These are phyloP conservation scores for Paralichthys olivaceus DNA, from an alignment of 2,113 vertebrate genomes.

Conservation along the genomic window DNA sequence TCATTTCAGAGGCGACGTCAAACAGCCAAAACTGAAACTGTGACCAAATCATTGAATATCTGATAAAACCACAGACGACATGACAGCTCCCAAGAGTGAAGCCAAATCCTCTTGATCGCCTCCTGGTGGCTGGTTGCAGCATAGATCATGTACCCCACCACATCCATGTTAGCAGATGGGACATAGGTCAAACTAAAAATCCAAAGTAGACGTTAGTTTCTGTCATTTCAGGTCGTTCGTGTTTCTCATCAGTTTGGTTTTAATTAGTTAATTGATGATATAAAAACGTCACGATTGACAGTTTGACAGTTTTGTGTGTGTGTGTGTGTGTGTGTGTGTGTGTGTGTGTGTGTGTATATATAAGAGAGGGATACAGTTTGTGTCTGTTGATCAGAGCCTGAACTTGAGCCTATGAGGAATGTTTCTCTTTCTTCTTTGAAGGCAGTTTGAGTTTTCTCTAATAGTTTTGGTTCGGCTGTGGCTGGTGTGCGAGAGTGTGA, in stretches of 20 bases:
- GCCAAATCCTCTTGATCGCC: too few species aligned
- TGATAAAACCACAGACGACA: too few species aligned
- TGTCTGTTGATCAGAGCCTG: conserved; percentile 63
- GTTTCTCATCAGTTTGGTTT: too few species aligned
- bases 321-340: too few species aligned
- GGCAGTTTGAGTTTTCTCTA: conserved; percentile 74
- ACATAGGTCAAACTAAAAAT: too few species aligned
- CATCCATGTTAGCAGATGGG: too few species aligned
- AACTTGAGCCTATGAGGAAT: conserved; percentile 56
- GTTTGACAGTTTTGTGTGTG: too few species aligned
- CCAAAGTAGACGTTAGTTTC: too few species aligned
- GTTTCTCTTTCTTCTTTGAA: conserved; percentile 75
- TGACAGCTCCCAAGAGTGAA: too few species aligned
- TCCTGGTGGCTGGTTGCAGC: too few species aligned
- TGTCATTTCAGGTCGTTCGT: too few species aligned
- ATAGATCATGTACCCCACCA: background rate
- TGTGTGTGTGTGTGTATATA: background rate
- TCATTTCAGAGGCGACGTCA: background rate
- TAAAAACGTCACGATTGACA: background rate
- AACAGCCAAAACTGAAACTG: background rate
- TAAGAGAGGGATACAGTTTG: conserved; percentile 22
- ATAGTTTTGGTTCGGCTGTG: conserved; percentile 68
- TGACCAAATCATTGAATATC: background rate
- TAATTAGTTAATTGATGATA: too few species aligned
- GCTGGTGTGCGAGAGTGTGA: background rate